Conservation (phyloP, 2,113 vertebrate genomes). For the Lipotes vexillifer region DNA sequence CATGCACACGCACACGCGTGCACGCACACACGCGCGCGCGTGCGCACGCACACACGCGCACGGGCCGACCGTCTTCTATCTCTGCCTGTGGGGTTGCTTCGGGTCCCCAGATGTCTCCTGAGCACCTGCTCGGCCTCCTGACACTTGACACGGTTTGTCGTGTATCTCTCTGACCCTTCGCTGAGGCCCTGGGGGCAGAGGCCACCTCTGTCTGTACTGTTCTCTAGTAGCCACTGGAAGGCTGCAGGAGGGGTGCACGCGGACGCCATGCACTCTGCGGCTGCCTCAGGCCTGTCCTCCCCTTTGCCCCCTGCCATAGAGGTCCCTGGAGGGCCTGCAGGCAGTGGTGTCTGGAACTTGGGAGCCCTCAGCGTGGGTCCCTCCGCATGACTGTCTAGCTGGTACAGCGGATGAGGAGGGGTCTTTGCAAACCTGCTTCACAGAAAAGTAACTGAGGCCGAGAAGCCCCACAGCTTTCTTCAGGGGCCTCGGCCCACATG, state of each 20-base stretch:
- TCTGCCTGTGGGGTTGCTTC: background rate
- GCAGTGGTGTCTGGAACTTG: background rate
- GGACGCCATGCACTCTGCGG: fast-evolving
- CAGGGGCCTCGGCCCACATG: fast-evolving
- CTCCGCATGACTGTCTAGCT: fast-evolving
- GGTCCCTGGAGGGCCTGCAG: background rate
- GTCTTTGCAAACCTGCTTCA: fast-evolving
- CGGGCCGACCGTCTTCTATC: background rate
- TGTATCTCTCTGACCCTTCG: background rate
- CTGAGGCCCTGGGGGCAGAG: background rate
- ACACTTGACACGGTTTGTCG: fast-evolving
- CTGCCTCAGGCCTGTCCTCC: fast-evolving
- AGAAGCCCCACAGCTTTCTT: background rate
- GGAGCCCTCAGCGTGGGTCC: fast-evolving
- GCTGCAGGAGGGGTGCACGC: fast-evolving
- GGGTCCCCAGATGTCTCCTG: background rate
- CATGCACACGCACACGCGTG: fast-evolving
- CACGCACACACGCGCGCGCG: fast-evolving
- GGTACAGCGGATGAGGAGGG: fast-evolving
- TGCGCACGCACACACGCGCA: fast-evolving
- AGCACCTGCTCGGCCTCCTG: background rate
- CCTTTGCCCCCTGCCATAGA: background rate
- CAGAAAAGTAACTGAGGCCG: fast-evolving
- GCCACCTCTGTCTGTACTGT: background rate
- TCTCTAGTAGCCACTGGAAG: fast-evolving